These are phyloP conservation scores for Heterocephalus glaber DNA, from an alignment of 2,113 vertebrate species.

Conservation along the genomic window DNA sequence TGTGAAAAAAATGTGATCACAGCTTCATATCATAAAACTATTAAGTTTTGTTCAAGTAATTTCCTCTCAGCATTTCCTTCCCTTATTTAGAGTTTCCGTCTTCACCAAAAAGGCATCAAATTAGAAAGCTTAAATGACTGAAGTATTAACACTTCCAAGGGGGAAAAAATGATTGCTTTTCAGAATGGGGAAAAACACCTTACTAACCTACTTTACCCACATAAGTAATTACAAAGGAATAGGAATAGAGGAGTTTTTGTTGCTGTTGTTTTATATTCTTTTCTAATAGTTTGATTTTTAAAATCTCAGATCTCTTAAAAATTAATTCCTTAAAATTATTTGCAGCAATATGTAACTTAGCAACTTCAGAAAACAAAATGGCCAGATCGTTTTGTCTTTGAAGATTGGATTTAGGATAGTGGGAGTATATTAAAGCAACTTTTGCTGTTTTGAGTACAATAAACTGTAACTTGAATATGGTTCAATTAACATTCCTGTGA, in stretches of 20 bases:
- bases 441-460: constrained; percentile 58
- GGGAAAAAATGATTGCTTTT: constrained; percentile 76
- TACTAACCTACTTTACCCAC: constrained; percentile 41
- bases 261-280: constrained; percentile 47
- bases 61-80: constrained; percentile 78
- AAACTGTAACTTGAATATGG: constrained; percentile 51
- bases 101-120: constrained; percentile 79
- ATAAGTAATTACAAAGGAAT: constrained; percentile 56
- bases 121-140: constrained; percentile 77
- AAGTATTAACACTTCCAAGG: constrained; percentile 76
- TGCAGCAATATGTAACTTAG: constrained; percentile 45
- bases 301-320: constrained; percentile 63
- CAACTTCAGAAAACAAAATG: constrained; percentile 61
- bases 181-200: constrained; percentile 60
- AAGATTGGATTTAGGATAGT: constrained; percentile 43
- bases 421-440: constrained; percentile 47
- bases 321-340: constrained; percentile 72
- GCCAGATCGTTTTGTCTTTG: constrained; percentile 33
- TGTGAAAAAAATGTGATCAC: constrained; percentile 82
- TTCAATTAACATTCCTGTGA: constrained; percentile 63
- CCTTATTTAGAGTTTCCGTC: constrained; percentile 80
- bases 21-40: constrained; percentile 81
- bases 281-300: constrained; percentile 62
- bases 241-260: neutral
- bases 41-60: constrained; percentile 80